Base-by-base conservation (phyloP, 2,888 invertebrate genomes). In the Rotaria sp. region DNA sequence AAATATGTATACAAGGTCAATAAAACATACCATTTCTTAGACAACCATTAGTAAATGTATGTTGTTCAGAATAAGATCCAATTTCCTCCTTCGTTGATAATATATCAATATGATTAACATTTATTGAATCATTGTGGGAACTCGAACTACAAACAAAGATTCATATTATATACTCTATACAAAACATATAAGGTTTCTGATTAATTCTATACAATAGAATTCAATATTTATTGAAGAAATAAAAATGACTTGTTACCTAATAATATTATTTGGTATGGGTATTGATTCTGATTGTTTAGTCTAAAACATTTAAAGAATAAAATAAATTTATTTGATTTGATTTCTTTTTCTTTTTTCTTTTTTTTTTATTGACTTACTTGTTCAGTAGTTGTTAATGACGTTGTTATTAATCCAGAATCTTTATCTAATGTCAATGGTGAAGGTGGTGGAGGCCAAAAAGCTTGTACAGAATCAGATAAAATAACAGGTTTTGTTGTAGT, bases 361-460 rank as follows among this genome's bases (percentile, higher is more conserved):
- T 35, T n/a, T n/a, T 18, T 67, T 35, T 8, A 59, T 35, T 35
- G 30, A 30, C 18, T 67, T 35, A 67, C 67, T 15, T 35, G 67
- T 67, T 67, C 67, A 67, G 35, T 35, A 35, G 30, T 50, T 13
- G 52, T 52, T 52, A 24, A 52, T 52, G 55, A 8, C n/a, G 8
- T 57, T 57, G n/a, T 67, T 67, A 35, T 67, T 67, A 35, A 67
- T 67, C 3, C 67, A n/a, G 35, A 67, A 35, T 30, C 30, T 67
- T 67, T 30, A n/a, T 35, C 67, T 67, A 67, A 18, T 67, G 35
- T 67, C n/a, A 35, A 10, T 67, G 67, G 67, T 67, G 67, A 67
- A 67, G 67, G 67, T 45, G 75, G 75, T 26, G 75, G 75, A 75
- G 38, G 75, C 75, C 75, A 75, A 41, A 75, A 75, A 26, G 75